phyloP scores from a whole-genome alignment of 2,888 invertebrate species.

The Agonopterix alstromeriana region DNA sequence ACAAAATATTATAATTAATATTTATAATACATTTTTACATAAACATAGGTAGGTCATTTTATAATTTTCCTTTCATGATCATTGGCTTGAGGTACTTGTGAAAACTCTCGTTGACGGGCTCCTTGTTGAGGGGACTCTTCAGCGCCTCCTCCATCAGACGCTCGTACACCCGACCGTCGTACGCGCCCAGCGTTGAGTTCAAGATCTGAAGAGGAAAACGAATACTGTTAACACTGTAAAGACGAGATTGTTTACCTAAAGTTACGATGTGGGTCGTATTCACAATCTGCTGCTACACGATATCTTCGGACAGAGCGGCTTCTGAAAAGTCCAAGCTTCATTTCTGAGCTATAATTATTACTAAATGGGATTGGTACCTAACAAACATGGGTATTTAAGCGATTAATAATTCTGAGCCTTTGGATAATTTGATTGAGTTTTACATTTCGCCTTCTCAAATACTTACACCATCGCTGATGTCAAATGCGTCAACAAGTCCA shows the following conservation, averaged over 20 bases:
- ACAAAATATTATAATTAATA: not conserved
- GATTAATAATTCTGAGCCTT: no score
- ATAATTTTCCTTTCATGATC: slow-evolving; percentile 60
- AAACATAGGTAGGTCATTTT: not conserved
- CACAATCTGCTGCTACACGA: no score
- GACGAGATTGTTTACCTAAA: no score
- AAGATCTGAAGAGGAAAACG: slow-evolving; percentile 35
- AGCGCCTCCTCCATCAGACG: slow-evolving; percentile 85
- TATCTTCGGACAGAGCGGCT: no score
- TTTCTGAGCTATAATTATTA: no score
- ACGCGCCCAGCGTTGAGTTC: slow-evolving; percentile 85
- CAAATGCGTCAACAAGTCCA: slow-evolving; percentile 92
- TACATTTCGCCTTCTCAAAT: no score
- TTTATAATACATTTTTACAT: not conserved
- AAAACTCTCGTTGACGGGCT: slow-evolving; percentile 86
- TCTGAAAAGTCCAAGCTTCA: no score
- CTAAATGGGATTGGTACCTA: no score
- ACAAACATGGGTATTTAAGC: no score
- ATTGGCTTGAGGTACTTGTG: slow-evolving; percentile 85
- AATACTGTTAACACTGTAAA: not conserved
- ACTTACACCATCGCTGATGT: slow-evolving; percentile 83
- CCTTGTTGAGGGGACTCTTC: slow-evolving; percentile 85
- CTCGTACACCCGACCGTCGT: slow-evolving; percentile 90
- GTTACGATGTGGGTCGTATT: no score
- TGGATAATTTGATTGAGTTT: no score